Evolutionary conservation across 1,140 invertebrate genomes (phyloP).

Genomic region (Mylabris phalerata): DNA sequence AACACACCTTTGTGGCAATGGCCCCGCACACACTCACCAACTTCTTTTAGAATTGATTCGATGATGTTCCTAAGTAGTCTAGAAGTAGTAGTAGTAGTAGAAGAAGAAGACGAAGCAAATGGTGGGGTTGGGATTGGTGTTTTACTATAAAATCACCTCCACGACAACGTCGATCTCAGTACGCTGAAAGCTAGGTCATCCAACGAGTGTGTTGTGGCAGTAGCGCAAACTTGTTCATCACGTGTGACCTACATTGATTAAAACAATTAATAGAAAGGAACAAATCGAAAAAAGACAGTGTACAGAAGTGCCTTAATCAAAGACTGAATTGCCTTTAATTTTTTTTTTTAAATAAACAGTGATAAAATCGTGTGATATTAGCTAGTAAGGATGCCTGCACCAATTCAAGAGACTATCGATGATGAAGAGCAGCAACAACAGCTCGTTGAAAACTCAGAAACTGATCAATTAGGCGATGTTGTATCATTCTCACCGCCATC

Average conservation of each 20-base stretch:
- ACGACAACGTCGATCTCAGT: constrained; percentile 18
- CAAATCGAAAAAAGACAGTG: constrained; percentile 9
- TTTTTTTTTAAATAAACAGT: constrained; percentile 15
- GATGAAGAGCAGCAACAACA: neutral
- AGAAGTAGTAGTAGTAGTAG: no score
- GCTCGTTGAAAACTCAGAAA: constrained; percentile 20
- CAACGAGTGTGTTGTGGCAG: constrained; percentile 40
- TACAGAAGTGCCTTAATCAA: constrained; percentile 22
- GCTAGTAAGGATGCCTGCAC: constrained; percentile 33
- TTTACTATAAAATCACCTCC: constrained; percentile 14
- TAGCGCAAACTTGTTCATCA: constrained; percentile 35
- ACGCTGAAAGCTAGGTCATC: constrained; percentile 40
- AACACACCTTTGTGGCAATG: constrained; percentile 1
- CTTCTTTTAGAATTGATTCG: constrained; percentile 12
- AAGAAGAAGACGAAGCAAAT: no score
- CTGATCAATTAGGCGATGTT: constrained; percentile 37
- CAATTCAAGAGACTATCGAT: constrained; percentile 25
- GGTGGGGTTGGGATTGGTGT: neutral
- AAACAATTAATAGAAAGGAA: neutral
- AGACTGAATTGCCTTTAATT: constrained; percentile 19
- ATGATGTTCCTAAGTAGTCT: no score
- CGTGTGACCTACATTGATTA: constrained; percentile 35
- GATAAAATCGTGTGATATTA: constrained; percentile 38
- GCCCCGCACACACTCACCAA: constrained; percentile 1
- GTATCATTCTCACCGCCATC: constrained; percentile 41